phyloP scores from a whole-genome alignment of 1,140 invertebrate genomes.

The Aphis gossypii region DNA sequence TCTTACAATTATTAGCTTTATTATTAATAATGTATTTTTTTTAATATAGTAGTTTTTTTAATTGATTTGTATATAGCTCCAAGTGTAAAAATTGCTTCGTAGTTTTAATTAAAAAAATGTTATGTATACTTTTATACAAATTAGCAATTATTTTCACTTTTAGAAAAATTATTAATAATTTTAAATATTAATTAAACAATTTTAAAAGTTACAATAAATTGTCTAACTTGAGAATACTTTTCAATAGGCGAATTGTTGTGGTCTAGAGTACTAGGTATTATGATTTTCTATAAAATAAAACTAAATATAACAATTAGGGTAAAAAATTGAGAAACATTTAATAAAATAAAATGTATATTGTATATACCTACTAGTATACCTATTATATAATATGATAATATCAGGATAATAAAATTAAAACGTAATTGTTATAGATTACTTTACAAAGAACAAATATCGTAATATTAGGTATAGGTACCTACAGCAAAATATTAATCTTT shows the following conservation, averaged over 20 bases:
- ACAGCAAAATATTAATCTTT: neutral
- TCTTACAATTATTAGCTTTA: neutral
- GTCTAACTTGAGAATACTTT: neutral
- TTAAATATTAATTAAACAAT: neutral
- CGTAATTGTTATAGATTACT: conserved; percentile 17
- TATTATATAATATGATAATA: neutral
- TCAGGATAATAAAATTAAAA: conserved; percentile 12
- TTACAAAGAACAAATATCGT: neutral
- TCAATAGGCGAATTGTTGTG: neutral
- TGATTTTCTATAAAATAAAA: neutral
- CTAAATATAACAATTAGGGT: neutral
- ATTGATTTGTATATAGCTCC: neutral
- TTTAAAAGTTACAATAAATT: neutral
- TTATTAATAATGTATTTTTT: neutral
- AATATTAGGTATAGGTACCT: neutral
- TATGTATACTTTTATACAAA: neutral
- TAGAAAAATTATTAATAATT: neutral
- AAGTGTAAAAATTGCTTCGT: neutral
- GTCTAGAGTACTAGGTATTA: neutral
- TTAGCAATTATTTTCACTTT: neutral
- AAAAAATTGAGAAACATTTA: neutral
- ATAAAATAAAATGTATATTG: neutral
- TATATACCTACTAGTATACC: neutral
- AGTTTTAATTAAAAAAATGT: neutral
- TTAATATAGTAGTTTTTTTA: neutral